Evolutionary conservation across 1,140 invertebrate species (phyloP).

Genomic region (Geopemphigus sp.): DNA sequence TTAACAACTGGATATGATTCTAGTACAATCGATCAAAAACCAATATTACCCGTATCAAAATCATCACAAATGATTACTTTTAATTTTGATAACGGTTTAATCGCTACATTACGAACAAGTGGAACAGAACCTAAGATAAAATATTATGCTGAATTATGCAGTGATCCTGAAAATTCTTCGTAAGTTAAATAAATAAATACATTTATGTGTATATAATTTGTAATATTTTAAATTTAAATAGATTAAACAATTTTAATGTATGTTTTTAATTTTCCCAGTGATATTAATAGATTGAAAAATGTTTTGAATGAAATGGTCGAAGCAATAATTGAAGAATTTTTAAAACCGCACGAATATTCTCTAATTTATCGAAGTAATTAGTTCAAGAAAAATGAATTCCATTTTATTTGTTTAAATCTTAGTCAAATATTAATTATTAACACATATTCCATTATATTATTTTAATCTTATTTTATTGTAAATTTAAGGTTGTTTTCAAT

Average conservation of each 20-base stretch:
- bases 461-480: not conserved
- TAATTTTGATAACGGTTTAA: conserved; percentile 81
- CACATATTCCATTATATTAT: not conserved
- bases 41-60: conserved; percentile 73
- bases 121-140: conserved; percentile 99
- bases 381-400: not conserved
- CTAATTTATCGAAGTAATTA: conserved; percentile 57
- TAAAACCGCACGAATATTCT: conserved; percentile 74
- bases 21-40: conserved; percentile 67
- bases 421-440: not conserved
- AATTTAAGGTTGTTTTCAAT: not conserved
- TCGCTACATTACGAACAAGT: conserved; percentile 87
- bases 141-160: conserved; percentile 91
- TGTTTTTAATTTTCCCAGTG: conserved; percentile 60
- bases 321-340: conserved; percentile 74
- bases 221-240: not conserved
- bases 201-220: no score
- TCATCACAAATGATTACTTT: conserved; percentile 97
- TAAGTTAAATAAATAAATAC: conserved; percentile 52
- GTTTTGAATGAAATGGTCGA: conserved; percentile 75
- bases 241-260: not conserved
- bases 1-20: conserved; percentile 87
- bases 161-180: conserved; percentile 65
- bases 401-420: not conserved
- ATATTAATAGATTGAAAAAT: conserved; percentile 63